Evolutionary conservation across 2,797 vertebrate genomes (phyloP), one percentile per base, ranked within the genome.

Genomic region (Acanthiza pusilla): DNA sequence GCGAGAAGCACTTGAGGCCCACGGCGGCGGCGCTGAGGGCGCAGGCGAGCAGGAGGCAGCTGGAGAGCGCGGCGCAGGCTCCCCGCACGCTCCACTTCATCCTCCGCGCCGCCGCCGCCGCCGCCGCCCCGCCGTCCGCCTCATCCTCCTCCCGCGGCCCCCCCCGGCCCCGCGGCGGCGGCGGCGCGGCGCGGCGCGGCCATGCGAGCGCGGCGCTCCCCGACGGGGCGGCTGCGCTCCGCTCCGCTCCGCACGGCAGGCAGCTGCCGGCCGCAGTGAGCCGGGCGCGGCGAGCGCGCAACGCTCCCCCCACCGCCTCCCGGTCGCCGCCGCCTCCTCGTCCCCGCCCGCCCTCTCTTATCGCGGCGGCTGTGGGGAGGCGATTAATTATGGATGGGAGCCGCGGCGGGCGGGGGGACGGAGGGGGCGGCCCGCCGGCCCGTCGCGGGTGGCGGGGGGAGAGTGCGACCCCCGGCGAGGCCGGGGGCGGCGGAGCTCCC

Each of bases 11-110:
- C 98, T 98, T 98, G 96, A 99, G 98, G 97, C 99, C 99, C 95
- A 99, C 98, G 88, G 98, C 98, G 96, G 99, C 98, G 97, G 99
- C 98, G 98, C 99, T 98, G 95, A 99, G 98, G 97, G 99, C 99
- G 98, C 99, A 99, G 97, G 98, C 98, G 97, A 99, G 98, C 97
- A 99, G 98, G 97, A 99, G 98, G 97, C 98, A 98, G 98, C 98
- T 98, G 98, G 99, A 99, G 95, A 99, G 98, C 97, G 99, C 98
- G 98, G 99, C 98, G 98, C 99, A 99, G 98, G 98, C 98, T 98
- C 99, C 99, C 98, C 98, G 98, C 97, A 98, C 98, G 98, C 98
- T 98, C 98, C 98, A 98, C 99, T 99, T 99, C 99, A 99, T 99
- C 98, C 98, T 99, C 98, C 98, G 98, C 98, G 98, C 98, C 99